Evolutionary conservation across 2,113 vertebrate genomes (phyloP).

Genomic region (Excalfactoria chinensis): DNA sequence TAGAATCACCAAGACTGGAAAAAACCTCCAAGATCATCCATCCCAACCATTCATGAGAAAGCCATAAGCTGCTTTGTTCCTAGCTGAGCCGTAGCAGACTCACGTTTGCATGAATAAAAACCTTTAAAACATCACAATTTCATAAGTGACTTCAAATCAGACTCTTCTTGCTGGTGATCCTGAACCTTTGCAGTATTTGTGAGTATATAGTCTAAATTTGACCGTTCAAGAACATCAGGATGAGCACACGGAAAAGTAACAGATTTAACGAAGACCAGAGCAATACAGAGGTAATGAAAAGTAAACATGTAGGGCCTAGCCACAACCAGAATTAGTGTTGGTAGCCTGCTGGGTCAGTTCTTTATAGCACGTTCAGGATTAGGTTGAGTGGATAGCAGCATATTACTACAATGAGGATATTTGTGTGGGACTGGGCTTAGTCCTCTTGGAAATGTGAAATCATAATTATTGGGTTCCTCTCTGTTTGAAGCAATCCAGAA

Average conservation of each 20-base stretch:
- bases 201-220: not conserved
- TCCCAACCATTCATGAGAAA: not conserved
- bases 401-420: constrained; percentile 4
- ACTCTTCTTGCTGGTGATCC: not conserved
- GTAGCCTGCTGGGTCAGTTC: not conserved
- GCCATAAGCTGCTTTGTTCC: not conserved
- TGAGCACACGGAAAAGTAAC: not conserved
- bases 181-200: not conserved
- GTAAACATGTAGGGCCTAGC: not conserved
- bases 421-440: not conserved
- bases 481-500: constrained; percentile 34
- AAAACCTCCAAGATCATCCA: no score
- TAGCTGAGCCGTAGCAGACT: not conserved
- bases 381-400: not conserved
- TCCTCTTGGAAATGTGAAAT: constrained; percentile 50
- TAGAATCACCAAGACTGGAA: no score
- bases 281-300: constrained; percentile 9
- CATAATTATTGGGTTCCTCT: constrained; percentile 49
- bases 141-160: not conserved
- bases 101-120: not conserved
- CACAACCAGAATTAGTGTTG: not conserved
- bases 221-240: not conserved
- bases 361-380: not conserved
- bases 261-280: not conserved
- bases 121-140: not conserved